phyloP scores from a whole-genome alignment of 2,797 vertebrate species.

The Cirrhinus molitorella region DNA sequence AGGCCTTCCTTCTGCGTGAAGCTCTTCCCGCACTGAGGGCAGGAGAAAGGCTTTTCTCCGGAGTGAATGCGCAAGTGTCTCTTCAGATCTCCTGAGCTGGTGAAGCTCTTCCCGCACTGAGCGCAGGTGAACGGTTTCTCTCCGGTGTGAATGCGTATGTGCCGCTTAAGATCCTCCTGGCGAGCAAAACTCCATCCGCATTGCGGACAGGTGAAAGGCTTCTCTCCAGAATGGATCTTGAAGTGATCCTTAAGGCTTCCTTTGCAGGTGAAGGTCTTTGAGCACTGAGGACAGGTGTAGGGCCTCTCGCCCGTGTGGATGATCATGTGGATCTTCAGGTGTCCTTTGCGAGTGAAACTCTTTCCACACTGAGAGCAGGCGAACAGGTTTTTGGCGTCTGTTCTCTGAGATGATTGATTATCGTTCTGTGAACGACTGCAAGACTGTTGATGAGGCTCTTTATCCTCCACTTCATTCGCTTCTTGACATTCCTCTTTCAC shows the following conservation, averaged over 20 bases:
- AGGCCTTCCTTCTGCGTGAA: conserved; percentile 47
- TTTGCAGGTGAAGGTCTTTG: conserved; percentile 18
- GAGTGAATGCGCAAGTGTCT: conserved; percentile 47
- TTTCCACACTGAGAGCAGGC: conserved; percentile 11
- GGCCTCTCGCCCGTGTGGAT: conserved; percentile 26
- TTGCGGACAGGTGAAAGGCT: conserved; percentile 43
- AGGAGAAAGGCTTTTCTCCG: conserved; percentile 42
- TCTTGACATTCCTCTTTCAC: background rate
- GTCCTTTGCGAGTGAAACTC: conserved; percentile 21
- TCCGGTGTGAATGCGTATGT: conserved; percentile 44
- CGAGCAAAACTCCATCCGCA: conserved; percentile 52
- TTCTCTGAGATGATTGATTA: background rate
- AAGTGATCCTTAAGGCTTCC: conserved; percentile 29
- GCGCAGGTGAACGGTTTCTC: conserved; percentile 46
- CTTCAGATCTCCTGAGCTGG: conserved; percentile 46
- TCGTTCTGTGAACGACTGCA: background rate
- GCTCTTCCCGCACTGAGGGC: conserved; percentile 31
- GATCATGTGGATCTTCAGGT: conserved; percentile 28
- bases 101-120: conserved; percentile 31
- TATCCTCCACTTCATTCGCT: background rate
- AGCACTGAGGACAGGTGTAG: conserved; percentile 7
- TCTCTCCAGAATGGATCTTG: conserved; percentile 53
- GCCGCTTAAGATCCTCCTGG: conserved; percentile 48
- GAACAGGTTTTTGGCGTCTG: background rate
- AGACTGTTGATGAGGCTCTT: background rate